Evolutionary conservation across 2,888 invertebrate genomes (phyloP), one percentile per base, ranked within the genome.

Genomic region (Salpingus planirostris): DNA sequence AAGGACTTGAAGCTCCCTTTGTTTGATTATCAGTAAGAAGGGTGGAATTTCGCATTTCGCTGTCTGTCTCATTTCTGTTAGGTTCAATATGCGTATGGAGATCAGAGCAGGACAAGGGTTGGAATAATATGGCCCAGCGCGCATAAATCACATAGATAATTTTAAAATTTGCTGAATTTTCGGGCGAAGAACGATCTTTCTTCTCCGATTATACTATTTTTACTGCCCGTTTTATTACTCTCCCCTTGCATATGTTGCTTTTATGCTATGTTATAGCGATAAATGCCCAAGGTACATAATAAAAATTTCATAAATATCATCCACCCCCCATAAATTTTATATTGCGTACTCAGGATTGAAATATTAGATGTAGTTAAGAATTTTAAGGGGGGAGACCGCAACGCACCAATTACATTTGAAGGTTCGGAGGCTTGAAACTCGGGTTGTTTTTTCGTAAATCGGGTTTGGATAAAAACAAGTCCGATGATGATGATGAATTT

Each of bases 61-160:
- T n/a, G n/a, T n/a, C n/a, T n/a, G n/a, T n/a, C n/a, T n/a, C n/a
- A n/a, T n/a, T 22, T 23, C 23, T 27, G 21, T 24, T 33, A 24
- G 15, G 24, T 18, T 29, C 29, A 29, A 33, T 28, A 23, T 24
- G 31, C 14, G 18, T n/a, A n/a, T n/a, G 5, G 18, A 26, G 33
- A 33, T 33, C 27, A 27, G 29, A 18, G 27, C 27, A 22, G 24
- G 21, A 24, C 33, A 28, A 15, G 18, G 29, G 27, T 35, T 35
- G 26, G 25, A 35, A 35, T 35, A 34, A n/a, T n/a, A n/a, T 30
- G 29, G 15, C 29, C 29, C 29, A 32, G 23, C 29, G 10, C 29
- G 18, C 23, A 35, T 36, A 39, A 39, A 39, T 39, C 35, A 35
- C 27, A 6, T 11, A 31, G 39, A 34, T 38, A 38, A 38, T 34